Evolutionary conservation across 2,888 invertebrate genomes (phyloP).

Genomic region (Orthosia gothica): DNA sequence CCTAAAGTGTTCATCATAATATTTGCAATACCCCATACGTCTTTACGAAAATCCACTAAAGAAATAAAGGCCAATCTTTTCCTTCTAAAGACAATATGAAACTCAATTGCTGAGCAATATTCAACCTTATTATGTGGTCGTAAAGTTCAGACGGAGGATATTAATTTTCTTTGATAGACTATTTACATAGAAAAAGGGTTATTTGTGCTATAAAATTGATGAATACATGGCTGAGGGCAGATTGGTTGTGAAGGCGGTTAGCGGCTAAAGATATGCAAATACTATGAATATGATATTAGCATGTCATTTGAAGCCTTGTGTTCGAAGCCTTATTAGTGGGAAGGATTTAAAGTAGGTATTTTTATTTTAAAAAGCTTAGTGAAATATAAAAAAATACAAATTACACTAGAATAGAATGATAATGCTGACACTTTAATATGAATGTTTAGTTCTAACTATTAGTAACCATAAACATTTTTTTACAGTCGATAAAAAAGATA

Average conservation of each 20-base stretch:
- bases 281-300: conserved; percentile 29
- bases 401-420: no score
- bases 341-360: neutral
- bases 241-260: conserved; percentile 36
- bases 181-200: conserved; percentile 79
- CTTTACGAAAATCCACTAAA: conserved; percentile 24
- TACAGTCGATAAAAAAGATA: no score
- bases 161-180: conserved; percentile 66
- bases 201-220: conserved; percentile 75
- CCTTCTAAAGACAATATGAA: conserved; percentile 25
- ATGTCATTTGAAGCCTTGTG: conserved; percentile 24
- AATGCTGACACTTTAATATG: no score
- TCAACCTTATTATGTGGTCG: conserved; percentile 21
- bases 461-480: no score
- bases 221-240: conserved; percentile 54
- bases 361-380: no score
- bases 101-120: conserved; percentile 18
- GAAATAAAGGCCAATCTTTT: conserved; percentile 34
- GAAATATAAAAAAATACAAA: no score
- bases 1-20: conserved; percentile 23
- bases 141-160: conserved; percentile 39
- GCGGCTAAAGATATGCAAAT: conserved; percentile 48
- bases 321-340: conserved; percentile 2
- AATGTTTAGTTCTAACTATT: no score
- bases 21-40: conserved; percentile 32